Base-by-base conservation (phyloP, 1,140 invertebrate genomes). In the Coenobita brevimanus region DNA sequence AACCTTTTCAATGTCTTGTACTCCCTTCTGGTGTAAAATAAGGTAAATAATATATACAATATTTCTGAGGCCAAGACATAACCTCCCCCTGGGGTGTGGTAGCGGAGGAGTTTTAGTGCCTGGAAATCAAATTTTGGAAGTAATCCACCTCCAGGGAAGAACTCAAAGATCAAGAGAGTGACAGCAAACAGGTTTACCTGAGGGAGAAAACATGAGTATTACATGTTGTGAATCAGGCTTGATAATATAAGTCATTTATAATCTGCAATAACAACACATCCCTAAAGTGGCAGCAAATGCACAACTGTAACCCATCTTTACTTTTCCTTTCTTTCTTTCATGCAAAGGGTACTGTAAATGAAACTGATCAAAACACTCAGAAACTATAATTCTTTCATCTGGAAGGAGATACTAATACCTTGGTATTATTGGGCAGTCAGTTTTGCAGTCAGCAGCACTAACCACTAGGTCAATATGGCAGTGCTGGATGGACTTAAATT, bases 41-140 rank as follows among this genome's bases (percentile, higher is more conserved):
- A 50, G 30, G 89, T 90, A 57, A 90, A 90, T 62, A 90, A 46
- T 43, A 91, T 76, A 81, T 90, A 91, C 10, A 54, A 38, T 6
- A 91, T 87, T 67, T 91, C 90, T 21, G 85, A 82, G 13, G 71
- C 80, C 13, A 86, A 80, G 13, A 91, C 64, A 24, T 88, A 86
- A 4, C 21, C 60, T 4, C 90, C 89, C 10, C 64, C 89, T 1
- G 50, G 50, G 3, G 50, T 69, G 50, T 89, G 89, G 62, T 91
- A 88, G 3, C 89, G 71, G 21, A 90, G 81, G 36, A 91, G 82
- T 33, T 76, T 89, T 57, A 93, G 91, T 3, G 90, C 92, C 73
- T 95, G 94, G 85, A 95, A 93, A 71, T 93, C 91, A 89, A 93
- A 94, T 46, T 92, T 93, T 4, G 93, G 92, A 17, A 93, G 91